Evolutionary conservation across 2,113 vertebrate genomes (phyloP).

Genomic region (Cricetomys ansorgei): DNA sequence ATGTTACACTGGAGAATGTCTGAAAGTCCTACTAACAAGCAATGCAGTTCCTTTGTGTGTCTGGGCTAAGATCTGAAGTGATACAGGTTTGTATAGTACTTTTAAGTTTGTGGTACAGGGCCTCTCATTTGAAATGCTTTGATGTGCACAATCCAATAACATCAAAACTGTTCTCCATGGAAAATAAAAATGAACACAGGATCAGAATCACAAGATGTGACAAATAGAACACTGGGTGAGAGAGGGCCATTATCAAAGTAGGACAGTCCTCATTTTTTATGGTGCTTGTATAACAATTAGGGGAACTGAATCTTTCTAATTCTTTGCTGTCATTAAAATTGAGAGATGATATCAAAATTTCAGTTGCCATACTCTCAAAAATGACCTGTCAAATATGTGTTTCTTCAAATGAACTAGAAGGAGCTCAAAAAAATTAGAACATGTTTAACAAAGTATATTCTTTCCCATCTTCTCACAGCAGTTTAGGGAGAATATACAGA

Average conservation of each 20-base stretch:
- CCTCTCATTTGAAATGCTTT: background rate
- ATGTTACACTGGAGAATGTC: background rate
- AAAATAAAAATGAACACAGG: background rate
- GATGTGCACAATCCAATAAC: background rate
- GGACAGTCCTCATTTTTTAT: background rate
- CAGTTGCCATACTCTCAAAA: background rate
- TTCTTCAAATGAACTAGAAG: background rate
- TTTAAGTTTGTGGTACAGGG: background rate
- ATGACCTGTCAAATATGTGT: background rate
- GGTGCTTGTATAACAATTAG: rapidly evolving
- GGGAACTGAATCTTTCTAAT: background rate
- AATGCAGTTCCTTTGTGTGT: background rate
- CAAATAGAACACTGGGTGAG: background rate
- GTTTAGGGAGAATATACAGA: background rate
- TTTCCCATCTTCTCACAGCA: background rate
- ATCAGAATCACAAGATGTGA: background rate
- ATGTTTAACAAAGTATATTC: background rate
- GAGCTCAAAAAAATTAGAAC: background rate
- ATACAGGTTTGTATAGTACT: background rate
- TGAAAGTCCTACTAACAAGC: background rate
- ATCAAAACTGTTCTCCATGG: background rate
- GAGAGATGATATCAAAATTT: background rate
- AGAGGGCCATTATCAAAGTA: background rate
- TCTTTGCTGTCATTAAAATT: background rate
- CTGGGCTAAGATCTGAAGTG: background rate